Evolutionary conservation across 2,113 vertebrate species (phyloP).

Genomic region (Amblyopsis rosae): DNA sequence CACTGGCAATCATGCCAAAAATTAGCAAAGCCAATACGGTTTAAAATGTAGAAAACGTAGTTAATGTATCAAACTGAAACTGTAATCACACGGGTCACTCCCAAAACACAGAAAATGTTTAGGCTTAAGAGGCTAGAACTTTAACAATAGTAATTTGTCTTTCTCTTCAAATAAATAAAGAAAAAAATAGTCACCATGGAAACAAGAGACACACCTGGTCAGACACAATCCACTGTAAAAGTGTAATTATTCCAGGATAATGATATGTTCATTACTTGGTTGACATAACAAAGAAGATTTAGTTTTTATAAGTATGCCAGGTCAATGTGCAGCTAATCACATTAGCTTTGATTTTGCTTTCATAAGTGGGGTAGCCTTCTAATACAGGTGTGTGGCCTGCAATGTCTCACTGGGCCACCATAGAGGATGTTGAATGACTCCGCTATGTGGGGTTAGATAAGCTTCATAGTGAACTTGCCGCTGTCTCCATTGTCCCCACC

Average conservation of each 20-base stretch:
- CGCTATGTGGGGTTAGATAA: constrained; percentile 66
- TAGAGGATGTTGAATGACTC: no score
- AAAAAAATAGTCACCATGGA: constrained; percentile 18
- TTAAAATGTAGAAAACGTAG: constrained; percentile 4
- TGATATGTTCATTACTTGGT: constrained; percentile 40
- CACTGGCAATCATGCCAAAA: constrained; percentile 47
- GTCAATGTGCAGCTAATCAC: constrained; percentile 9
- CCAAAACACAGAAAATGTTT: constrained; percentile 24
- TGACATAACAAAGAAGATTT: constrained; percentile 32
- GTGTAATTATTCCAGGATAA: constrained; percentile 16
- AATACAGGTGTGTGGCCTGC: neutral
- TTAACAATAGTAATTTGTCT: constrained; percentile 1
- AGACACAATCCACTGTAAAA: constrained; percentile 19
- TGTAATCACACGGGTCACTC: constrained; percentile 7
- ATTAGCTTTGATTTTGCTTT: constrained; percentile 14
- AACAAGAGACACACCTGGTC: constrained; percentile 12
- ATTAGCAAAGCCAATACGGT: constrained; percentile 40
- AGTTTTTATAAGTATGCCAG: constrained; percentile 28
- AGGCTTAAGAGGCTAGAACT: constrained; percentile 11
- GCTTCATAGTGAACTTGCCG: constrained; percentile 80
- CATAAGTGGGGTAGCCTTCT: constrained; percentile 1
- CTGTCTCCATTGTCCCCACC: constrained; percentile 74
- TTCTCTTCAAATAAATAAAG: constrained; percentile 7
- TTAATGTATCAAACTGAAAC: constrained; percentile 7
- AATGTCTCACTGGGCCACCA: neutral